Evolutionary conservation across 2,888 invertebrate species (phyloP).

Genomic region (Marasmarcha lunaedactyla): DNA sequence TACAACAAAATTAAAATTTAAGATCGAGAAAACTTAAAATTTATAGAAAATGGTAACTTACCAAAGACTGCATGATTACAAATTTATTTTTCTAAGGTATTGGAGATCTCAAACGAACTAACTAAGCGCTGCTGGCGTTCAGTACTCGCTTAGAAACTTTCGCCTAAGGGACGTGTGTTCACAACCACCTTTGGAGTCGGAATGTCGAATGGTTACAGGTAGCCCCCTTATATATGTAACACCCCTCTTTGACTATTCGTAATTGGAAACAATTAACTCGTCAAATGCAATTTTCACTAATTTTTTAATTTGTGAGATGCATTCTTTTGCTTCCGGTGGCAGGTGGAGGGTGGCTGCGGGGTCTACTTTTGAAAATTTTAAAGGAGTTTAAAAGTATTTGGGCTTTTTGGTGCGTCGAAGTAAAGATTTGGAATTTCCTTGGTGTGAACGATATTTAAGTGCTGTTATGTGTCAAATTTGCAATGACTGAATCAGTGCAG

Average conservation of each 20-base stretch:
- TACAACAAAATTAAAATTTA: no score
- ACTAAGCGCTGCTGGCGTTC: conserved; percentile 60
- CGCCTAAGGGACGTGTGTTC: conserved; percentile 58
- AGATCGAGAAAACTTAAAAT: conserved; percentile 4
- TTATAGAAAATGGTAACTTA: conserved; percentile 28
- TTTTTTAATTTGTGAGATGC: conserved; percentile 58
- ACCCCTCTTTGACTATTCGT: conserved; percentile 49
- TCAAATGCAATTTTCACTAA: conserved; percentile 51
- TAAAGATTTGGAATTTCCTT: no score
- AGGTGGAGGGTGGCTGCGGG: conserved; percentile 7
- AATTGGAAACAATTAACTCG: conserved; percentile 65
- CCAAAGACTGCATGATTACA: conserved; percentile 67
- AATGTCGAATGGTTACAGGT: conserved; percentile 45
- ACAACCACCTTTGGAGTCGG: conserved; percentile 49
- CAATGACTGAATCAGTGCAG: no score
- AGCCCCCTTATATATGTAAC: conserved; percentile 58
- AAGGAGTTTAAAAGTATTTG: no score
- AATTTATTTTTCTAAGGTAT: conserved; percentile 40
- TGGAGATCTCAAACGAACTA: conserved; percentile 70
- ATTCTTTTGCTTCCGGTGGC: conserved; percentile 32
- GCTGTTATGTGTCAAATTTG: no score
- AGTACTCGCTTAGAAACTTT: conserved; percentile 67
- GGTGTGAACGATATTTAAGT: no score
- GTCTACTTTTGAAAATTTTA: not conserved
- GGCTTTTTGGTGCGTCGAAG: no score